These are phyloP conservation scores for Spermophilus dauricus DNA, from an alignment of 2,113 vertebrate genomes.

Conservation along the genomic window DNA sequence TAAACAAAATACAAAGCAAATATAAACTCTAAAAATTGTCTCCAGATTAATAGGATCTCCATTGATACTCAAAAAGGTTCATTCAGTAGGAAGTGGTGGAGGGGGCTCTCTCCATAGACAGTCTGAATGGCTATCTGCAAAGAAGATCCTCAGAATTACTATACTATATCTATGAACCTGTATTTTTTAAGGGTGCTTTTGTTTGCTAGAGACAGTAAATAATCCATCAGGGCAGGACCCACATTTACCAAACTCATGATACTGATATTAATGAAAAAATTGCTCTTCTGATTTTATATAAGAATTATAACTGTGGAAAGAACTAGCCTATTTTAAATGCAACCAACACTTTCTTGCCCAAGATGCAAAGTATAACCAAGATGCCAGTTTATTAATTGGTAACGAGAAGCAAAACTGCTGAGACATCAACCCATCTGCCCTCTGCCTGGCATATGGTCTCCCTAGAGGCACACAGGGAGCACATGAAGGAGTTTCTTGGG, in stretches of 20 bases:
- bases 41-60: background rate
- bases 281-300: background rate
- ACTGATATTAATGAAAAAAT: background rate
- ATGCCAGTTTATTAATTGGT: slow-evolving; percentile 28
- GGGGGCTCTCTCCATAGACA: background rate
- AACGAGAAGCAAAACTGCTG: slow-evolving; percentile 58
- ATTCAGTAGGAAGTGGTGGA: background rate
- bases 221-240: background rate
- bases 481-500: slow-evolving; percentile 11
- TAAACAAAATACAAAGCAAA: slow-evolving; percentile 33
- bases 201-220: background rate
- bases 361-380: slow-evolving; percentile 38
- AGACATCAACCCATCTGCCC: slow-evolving; percentile 47
- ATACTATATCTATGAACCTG: fast-evolving
- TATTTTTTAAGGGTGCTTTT: background rate
- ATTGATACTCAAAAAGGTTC: background rate
- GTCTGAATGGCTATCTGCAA: background rate
- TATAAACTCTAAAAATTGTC: background rate
- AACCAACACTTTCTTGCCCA: slow-evolving; percentile 4
- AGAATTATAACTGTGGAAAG: slow-evolving; percentile 12
- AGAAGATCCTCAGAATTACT: background rate
- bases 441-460: slow-evolving; percentile 1
- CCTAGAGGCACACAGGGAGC: background rate
- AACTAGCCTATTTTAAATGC: slow-evolving; percentile 18
- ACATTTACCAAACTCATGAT: slow-evolving; percentile 7